Conservation (phyloP, 1,140 invertebrate genomes). For the Pomacea maculata region DNA sequence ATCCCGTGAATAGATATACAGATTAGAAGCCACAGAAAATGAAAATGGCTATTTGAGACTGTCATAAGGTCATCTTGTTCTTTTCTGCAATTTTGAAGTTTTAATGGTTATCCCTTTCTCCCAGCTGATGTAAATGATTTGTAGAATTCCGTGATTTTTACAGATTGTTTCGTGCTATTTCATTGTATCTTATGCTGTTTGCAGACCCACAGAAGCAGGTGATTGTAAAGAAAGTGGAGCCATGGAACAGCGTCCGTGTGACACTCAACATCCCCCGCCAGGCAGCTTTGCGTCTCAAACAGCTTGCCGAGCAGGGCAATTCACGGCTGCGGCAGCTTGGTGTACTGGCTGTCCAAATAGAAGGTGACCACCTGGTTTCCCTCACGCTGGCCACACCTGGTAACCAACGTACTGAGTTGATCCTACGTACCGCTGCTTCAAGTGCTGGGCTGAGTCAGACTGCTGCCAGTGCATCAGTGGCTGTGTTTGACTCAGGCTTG, state of each 20-base stretch:
- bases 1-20: not conserved
- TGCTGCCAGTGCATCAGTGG: constrained; percentile 45
- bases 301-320: constrained; percentile 89
- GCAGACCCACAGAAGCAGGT: constrained; percentile 60
- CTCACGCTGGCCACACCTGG: constrained; percentile 82
- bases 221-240: constrained; percentile 86
- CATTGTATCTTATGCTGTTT: constrained; percentile 20
- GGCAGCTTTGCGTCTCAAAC: constrained; percentile 87
- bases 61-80: no score
- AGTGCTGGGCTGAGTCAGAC: constrained; percentile 28
- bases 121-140: no score
- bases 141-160: no score
- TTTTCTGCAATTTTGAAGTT: no score
- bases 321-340: constrained; percentile 87
- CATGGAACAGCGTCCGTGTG: constrained; percentile 97
- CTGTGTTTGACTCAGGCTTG: constrained; percentile 41
- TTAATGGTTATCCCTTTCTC: no score
- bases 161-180: not conserved
- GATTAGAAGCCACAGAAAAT: not conserved
- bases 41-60: no score
- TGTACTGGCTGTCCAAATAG: constrained; percentile 93
- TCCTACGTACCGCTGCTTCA: constrained; percentile 69
- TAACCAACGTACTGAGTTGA: constrained; percentile 78
- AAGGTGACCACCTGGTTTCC: constrained; percentile 92
- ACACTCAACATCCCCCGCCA: constrained; percentile 95